Base-by-base conservation (phyloP, 2,888 invertebrate genomes). In the Smittia aterrima region DNA sequence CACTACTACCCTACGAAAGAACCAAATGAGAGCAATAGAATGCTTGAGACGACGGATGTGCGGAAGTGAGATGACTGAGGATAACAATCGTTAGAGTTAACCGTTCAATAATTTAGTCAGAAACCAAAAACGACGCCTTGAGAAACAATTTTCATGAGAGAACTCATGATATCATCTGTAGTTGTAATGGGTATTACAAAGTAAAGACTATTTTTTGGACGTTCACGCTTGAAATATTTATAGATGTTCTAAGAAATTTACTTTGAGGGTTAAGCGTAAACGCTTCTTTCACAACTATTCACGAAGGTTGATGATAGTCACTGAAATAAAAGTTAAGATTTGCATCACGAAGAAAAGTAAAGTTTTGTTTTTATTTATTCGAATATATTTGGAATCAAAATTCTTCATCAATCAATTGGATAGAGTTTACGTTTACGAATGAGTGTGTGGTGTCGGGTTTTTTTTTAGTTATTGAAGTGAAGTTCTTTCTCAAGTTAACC, bases 301-400 rank as follows among this genome's bases (percentile, higher is more conserved):
- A 32, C n/a, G n/a, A 32, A 32, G 9, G 32, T n/a, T n/a, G n/a
- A n/a, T n/a, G n/a, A n/a, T 38, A 38, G 13, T n/a, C 47, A 47
- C 47, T 47, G 47, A 47, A 47, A 47, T 47, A 47, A 47, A 47
- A 16, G 4, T 2, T 47, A 47, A 47, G 16, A n/a, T n/a, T n/a
- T 6, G n/a, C 47, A 6, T 11, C 47, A 47, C 9, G 16, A 47
- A 6, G 47, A 32, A 32, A 32, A 9, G 9, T 9, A 9, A 32
- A 32, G 32, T 32, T 3, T 32, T 47, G 13, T 6, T 64, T 64
- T 64, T n/a, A 64, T 6, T 64, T 64, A 25, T 6, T 67, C 25
- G 67, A 67, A 40, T 67, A 67, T 67, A 67, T 67, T 67, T 67
- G 67, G 67, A 67, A 40, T 67, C 67, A 67, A 67, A 67, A 27